Evolutionary conservation across 2,888 invertebrate species (phyloP).

Genomic region (Trachelus iudaicus): DNA sequence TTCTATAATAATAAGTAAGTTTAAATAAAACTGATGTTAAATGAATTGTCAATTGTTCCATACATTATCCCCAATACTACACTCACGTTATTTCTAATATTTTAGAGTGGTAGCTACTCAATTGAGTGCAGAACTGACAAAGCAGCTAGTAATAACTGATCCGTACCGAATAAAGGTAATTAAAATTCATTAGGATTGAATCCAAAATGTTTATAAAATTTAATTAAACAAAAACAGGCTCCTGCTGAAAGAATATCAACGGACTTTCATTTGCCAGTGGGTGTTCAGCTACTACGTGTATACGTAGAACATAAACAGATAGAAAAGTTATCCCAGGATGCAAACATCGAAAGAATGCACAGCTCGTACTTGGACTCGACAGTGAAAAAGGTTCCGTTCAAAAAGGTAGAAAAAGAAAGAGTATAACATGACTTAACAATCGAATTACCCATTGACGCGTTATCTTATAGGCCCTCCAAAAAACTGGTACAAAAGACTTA

Average conservation of each 20-base stretch:
- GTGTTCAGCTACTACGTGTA: conserved; percentile 83
- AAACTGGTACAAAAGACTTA: conserved; percentile 63
- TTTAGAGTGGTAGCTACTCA: conserved; percentile 85
- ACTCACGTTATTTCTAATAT: conserved; percentile 32
- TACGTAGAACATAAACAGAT: conserved; percentile 75
- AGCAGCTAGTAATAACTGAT: conserved; percentile 83
- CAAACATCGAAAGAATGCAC: conserved; percentile 47
- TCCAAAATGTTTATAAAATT: not conserved
- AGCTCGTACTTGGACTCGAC: conserved; percentile 42
- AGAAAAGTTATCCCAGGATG: conserved; percentile 44
- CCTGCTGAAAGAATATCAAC: conserved; percentile 77
- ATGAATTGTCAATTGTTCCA: conserved; percentile 13
- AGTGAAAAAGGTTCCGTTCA: conserved; percentile 39
- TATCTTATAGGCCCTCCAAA: not conserved
- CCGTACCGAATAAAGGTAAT: conserved; percentile 81
- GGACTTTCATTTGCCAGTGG: conserved; percentile 81
- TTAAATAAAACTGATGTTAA: not conserved
- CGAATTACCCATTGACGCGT: not conserved
- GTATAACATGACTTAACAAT: not conserved
- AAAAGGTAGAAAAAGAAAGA: conserved; percentile 28
- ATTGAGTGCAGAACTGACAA: conserved; percentile 76
- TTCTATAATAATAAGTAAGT: conserved; percentile 90
- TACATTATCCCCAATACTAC: not conserved
- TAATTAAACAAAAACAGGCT: conserved; percentile 62
- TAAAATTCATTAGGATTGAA: not conserved